These are phyloP conservation scores for Pionites leucogaster DNA, from an alignment of 2,113 vertebrate species.

Conservation along the genomic window DNA sequence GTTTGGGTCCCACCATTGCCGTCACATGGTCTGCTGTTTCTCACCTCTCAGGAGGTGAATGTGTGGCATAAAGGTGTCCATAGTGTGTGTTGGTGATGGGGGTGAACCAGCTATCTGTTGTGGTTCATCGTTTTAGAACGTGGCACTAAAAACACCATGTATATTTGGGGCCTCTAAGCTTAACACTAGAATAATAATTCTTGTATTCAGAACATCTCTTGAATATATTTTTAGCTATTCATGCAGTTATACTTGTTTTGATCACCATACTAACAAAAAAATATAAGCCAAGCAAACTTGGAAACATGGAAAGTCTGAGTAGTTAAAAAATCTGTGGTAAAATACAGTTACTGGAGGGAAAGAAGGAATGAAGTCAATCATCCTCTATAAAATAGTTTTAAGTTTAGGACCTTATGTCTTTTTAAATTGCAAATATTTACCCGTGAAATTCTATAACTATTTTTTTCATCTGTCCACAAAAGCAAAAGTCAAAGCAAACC, in stretches of 20 bases:
- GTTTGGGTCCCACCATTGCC: not conserved
- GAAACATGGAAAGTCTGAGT: not conserved
- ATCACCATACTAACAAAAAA: not conserved
- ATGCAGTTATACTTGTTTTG: not conserved
- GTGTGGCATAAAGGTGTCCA: not conserved
- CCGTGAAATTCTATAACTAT: not conserved
- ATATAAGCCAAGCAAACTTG: not conserved
- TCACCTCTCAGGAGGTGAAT: not conserved
- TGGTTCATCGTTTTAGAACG: rapidly evolving
- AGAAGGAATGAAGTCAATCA: not conserved
- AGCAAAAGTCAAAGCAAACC: not conserved
- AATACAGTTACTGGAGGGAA: not conserved
- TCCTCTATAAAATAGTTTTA: slow-evolving; percentile 26
- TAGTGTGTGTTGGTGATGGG: not conserved
- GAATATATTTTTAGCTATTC: not conserved
- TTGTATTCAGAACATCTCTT: not conserved
- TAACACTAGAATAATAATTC: not conserved
- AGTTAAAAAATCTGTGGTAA: not conserved
- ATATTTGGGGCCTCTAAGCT: not conserved
- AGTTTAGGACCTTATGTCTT: slow-evolving; percentile 20
- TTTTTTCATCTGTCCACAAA: not conserved
- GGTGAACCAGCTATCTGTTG: not conserved
- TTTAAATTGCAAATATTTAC: slow-evolving; percentile 15
- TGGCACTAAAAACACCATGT: rapidly evolving
- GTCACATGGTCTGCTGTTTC: not conserved